Percentiles rank a stretch among this genome's conserved stretches.
Conservation (phyloP, 2,113 vertebrate genomes). For the Salvelinus namaycush region DNA sequence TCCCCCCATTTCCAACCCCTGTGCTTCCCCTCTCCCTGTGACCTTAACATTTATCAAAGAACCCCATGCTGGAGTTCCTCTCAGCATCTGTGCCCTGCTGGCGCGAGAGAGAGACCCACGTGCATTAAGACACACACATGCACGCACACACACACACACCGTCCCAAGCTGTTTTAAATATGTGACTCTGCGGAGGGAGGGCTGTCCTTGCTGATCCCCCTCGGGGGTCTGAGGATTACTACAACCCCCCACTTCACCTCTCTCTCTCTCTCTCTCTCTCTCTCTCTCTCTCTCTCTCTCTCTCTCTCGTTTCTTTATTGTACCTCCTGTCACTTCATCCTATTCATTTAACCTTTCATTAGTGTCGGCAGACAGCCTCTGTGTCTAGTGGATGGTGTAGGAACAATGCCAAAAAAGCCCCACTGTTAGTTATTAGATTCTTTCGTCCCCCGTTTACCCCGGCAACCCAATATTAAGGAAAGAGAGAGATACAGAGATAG, state of each 20-base stretch:
- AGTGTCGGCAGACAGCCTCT: constrained; percentile 88
- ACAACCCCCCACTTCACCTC: constrained; percentile 32
- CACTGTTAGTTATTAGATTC: constrained; percentile 99
- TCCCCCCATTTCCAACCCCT: constrained; percentile 41
- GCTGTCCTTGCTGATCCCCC: constrained; percentile 85
- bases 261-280: not conserved
- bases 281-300: not conserved
- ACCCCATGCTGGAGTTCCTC: constrained; percentile 88
- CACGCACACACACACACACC: constrained; percentile 74
- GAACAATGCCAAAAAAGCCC: constrained; percentile 89
- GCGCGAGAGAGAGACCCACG: constrained; percentile 60
- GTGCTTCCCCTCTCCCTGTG: constrained; percentile 66
- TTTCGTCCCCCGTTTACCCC: constrained; percentile 84
- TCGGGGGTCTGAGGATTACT: constrained; percentile 83
- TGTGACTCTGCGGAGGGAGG: constrained; percentile 79
- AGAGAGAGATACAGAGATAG: constrained; percentile 56
- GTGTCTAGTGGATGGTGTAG: constrained; percentile 83
- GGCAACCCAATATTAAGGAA: constrained; percentile 86
- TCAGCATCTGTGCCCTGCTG: constrained; percentile 80
- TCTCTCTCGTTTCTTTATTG: constrained; percentile 81
- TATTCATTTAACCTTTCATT: constrained; percentile 99
- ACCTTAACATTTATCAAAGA: constrained; percentile 91
- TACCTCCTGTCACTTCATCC: constrained; percentile 95
- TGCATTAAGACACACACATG: constrained; percentile 26
- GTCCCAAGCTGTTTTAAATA: constrained; percentile 90